Conservation (phyloP, 2,888 invertebrate species). For the Caenorhabditis drosophilae region DNA sequence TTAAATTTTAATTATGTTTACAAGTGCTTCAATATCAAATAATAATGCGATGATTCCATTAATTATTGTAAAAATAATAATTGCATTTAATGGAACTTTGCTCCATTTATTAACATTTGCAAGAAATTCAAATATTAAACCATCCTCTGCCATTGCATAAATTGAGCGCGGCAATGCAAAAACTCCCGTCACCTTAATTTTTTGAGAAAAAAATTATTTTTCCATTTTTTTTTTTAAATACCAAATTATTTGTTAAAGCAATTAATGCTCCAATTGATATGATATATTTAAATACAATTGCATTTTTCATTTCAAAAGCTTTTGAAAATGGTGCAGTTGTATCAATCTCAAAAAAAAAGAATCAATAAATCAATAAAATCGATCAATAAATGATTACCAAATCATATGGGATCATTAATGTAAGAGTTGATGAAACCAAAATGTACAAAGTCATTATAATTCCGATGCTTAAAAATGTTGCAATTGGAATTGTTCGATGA, state of each 20-base stretch:
- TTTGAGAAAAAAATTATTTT: not conserved
- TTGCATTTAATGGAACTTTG: slow-evolving; percentile 48
- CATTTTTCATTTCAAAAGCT: slow-evolving; percentile 40
- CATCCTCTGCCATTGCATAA: slow-evolving; percentile 55
- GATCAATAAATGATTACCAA: too few species aligned
- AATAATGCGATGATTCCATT: slow-evolving; percentile 43
- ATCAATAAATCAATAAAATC: not conserved
- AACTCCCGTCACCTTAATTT: slow-evolving; percentile 38
- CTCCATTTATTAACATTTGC: slow-evolving; percentile 38
- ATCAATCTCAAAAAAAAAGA: slow-evolving; percentile 16
- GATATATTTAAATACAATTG: slow-evolving; percentile 19
- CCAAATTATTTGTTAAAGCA: slow-evolving; percentile 39
- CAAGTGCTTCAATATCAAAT: slow-evolving; percentile 48
- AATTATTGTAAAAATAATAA: slow-evolving; percentile 40
- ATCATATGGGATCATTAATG: slow-evolving; percentile 44
- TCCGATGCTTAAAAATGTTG: slow-evolving; percentile 34
- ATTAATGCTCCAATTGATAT: slow-evolving; percentile 40
- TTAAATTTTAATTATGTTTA: slow-evolving; percentile 14
- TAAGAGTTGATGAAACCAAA: slow-evolving; percentile 34
- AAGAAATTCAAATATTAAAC: slow-evolving; percentile 46
- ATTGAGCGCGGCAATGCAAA: slow-evolving; percentile 48
- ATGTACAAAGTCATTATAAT: slow-evolving; percentile 31
- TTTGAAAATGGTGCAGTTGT: slow-evolving; percentile 37
- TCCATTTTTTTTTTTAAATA: slow-evolving; percentile 1
- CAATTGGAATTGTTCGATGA: slow-evolving; percentile 34